Evolutionary conservation across 2,797 vertebrate genomes (phyloP), one percentile per base, ranked within the genome.

Genomic region (Anguilla marmorata): DNA sequence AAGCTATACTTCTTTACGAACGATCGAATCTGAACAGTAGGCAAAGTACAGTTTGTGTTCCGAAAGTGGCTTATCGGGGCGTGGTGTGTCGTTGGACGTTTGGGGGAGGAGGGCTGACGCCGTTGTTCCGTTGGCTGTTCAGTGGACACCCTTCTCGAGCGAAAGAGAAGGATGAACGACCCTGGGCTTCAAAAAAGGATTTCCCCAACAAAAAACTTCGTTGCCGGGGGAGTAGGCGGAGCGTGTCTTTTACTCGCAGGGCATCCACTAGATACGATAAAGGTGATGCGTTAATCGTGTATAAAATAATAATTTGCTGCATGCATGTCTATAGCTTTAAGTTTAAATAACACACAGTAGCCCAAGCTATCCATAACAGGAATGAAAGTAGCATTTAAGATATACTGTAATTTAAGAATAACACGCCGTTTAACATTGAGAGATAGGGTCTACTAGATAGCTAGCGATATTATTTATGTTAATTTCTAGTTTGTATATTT

Each of bases 181-280:
- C 60, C 11, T 30, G 88, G 89, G 58, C 54, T 84, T 45, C 69
- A 87, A 27, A 58, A 54, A 41, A 89, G 60, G 52, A 87, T 93
- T 66, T 96, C 95, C 66, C 95, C 94, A 80, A 87, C 96, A 0
- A 97, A 96, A 92, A 96, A 95, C 94, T 96, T 97, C 84, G 86
- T 95, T 60, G 95, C 96, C 0, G 96, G 96, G 0, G 96, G 96
- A 16, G 90, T 94, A 48, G 96, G 93, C 0, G 96, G 96, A 86
- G 92, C 95, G 0, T 96, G 96, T 85, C 94, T 97, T 72, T 92
- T 96, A 84, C 89, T 97, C 84, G 94, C 94, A 0, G 96, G 96
- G 92, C 96, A 97, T 89, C 96, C 96, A 2, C 94, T 97, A 76
- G 96, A 97, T 92, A 97, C 96, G 48, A 96, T 97, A 89, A 97